A percentile compares a stretch with the other conserved stretches of the same genome.
Conservation (phyloP, 2,888 invertebrate species). For the Trichopria drosophilae region DNA sequence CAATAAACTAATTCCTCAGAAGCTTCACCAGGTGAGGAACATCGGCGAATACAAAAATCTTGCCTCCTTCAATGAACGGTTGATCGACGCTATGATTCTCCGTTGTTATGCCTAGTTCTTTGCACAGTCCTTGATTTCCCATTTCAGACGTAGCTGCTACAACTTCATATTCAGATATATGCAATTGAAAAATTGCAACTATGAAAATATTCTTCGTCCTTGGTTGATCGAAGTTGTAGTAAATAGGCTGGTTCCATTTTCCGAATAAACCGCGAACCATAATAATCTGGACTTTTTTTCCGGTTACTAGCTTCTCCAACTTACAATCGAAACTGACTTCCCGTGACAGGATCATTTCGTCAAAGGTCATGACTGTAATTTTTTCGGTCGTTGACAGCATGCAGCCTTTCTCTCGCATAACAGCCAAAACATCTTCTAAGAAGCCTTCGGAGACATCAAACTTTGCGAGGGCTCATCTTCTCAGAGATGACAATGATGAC, state of each 20-base stretch:
- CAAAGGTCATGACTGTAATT: constrained; percentile 33
- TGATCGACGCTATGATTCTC: constrained; percentile 38
- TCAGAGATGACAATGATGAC: constrained; percentile 33
- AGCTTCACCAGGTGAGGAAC: constrained; percentile 42
- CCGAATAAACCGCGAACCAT: constrained; percentile 37
- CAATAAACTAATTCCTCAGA: constrained; percentile 40
- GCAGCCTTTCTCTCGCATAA: constrained; percentile 28
- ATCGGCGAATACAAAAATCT: constrained; percentile 40
- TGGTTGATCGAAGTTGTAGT: constrained; percentile 42
- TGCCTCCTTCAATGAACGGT: constrained; percentile 32
- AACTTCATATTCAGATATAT: constrained; percentile 38
- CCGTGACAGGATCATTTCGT: constrained; percentile 37
- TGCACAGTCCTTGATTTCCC: constrained; percentile 36
- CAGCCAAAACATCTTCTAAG: constrained; percentile 33
- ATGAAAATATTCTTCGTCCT: constrained; percentile 39
- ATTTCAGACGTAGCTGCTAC: constrained; percentile 39
- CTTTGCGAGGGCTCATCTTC: constrained; percentile 37
- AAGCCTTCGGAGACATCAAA: constrained; percentile 34
- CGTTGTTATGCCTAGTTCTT: constrained; percentile 32
- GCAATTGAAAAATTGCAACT: constrained; percentile 32
- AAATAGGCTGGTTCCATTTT: constrained; percentile 41
- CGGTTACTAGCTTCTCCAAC: constrained; percentile 40
- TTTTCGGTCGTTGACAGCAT: constrained; percentile 23
- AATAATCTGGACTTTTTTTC: constrained; percentile 38
- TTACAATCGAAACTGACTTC: constrained; percentile 34